Conservation (phyloP, 1,140 invertebrate species). For the Trichomalopsis sarcophagae region DNA sequence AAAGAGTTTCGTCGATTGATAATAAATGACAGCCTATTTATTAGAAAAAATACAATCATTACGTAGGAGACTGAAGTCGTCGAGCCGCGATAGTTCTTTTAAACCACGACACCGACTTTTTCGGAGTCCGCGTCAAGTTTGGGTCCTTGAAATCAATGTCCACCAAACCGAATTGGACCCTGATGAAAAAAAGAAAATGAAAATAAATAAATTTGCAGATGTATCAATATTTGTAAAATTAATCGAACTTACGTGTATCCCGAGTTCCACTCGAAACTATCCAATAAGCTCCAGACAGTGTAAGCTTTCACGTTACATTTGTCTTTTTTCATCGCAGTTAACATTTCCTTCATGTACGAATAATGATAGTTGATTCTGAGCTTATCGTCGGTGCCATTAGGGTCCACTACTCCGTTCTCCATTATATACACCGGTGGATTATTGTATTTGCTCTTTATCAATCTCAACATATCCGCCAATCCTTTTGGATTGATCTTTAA, state of each 20-base stretch:
- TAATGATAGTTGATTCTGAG: slow-evolving; percentile 72
- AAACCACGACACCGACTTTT: slow-evolving; percentile 81
- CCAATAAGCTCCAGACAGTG: slow-evolving; percentile 83
- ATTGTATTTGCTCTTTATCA: slow-evolving; percentile 81
- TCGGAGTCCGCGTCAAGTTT: slow-evolving; percentile 80
- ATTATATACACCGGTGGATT: slow-evolving; percentile 82
- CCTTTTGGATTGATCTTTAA: slow-evolving; percentile 79
- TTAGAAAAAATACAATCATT: too few species aligned
- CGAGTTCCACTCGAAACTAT: slow-evolving; percentile 86
- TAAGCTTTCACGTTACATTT: slow-evolving; percentile 80
- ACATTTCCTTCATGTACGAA: slow-evolving; percentile 79
- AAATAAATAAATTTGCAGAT: neutral
- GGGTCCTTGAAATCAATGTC: slow-evolving; percentile 84
- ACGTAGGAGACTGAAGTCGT: too few species aligned
- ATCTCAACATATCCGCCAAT: slow-evolving; percentile 80
- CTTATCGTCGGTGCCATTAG: slow-evolving; percentile 53
- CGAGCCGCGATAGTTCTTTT: slow-evolving; percentile 69
- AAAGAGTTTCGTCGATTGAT: too few species aligned
- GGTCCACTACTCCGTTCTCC: slow-evolving; percentile 80
- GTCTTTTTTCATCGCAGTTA: slow-evolving; percentile 81
- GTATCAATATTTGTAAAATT: neutral
- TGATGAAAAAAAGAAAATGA: slow-evolving; percentile 63
- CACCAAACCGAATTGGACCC: slow-evolving; percentile 84
- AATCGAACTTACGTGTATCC: slow-evolving; percentile 78
- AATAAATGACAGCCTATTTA: too few species aligned